Evolutionary conservation across 2,797 vertebrate species (phyloP).

Genomic region (Pantherophis vulpinus): DNA sequence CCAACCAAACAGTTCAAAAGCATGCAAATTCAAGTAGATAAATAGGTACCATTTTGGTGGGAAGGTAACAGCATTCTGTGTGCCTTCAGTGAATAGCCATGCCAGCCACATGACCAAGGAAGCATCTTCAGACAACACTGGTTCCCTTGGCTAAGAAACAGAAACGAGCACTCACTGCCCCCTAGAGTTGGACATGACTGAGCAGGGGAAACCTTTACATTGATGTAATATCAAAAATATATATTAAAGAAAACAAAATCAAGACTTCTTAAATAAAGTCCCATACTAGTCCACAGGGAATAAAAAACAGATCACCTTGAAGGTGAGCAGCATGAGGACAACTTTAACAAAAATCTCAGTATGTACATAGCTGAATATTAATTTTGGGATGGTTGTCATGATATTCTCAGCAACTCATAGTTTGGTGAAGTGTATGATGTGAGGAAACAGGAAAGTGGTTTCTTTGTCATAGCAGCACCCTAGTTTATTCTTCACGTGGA

Average conservation of each 20-base stretch:
- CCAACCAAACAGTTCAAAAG: neutral
- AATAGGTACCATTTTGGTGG: neutral
- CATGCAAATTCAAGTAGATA: neutral
- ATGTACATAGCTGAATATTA: neutral
- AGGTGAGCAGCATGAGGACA: neutral
- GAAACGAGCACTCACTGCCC: neutral
- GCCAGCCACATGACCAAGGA: neutral
- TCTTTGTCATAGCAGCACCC: neutral
- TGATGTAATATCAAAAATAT: neutral
- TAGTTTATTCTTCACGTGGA: neutral
- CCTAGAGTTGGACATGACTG: no score
- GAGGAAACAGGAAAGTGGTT: neutral
- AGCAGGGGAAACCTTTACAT: neutral
- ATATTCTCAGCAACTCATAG: neutral
- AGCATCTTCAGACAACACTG: neutral
- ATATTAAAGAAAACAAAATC: neutral
- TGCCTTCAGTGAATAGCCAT: neutral
- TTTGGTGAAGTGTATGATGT: neutral
- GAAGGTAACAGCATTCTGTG: neutral
- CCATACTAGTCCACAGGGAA: neutral
- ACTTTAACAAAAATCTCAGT: neutral
- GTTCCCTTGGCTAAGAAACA: neutral
- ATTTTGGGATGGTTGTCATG: neutral
- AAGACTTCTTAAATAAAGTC: neutral
- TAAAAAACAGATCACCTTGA: neutral